Conservation (phyloP, 1,140 invertebrate genomes). For the Apocrypta bakeri region DNA sequence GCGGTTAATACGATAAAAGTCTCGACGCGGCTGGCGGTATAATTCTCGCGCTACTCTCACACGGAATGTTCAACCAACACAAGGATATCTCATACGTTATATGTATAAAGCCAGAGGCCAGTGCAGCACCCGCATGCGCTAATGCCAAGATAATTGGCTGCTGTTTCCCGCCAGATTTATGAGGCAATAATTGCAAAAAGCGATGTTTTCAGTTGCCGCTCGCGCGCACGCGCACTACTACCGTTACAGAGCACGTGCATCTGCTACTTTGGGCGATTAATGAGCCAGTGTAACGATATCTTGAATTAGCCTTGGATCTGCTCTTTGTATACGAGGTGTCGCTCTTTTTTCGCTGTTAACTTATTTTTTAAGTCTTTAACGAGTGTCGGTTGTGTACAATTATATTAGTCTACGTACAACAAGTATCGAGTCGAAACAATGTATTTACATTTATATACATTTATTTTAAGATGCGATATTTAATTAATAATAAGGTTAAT, state of each 20-base stretch:
- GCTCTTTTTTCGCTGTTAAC: neutral
- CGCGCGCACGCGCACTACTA: neutral
- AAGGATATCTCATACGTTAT: too few relatives aligned
- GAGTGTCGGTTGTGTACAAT: neutral
- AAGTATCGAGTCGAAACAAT: too few relatives aligned
- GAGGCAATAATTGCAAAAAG: conserved; percentile 63
- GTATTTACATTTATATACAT: too few relatives aligned
- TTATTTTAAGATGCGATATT: too few relatives aligned
- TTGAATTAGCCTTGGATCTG: neutral
- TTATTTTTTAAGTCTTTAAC: neutral
- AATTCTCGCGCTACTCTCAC: conserved; percentile 21
- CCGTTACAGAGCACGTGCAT: neutral
- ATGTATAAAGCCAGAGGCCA: neutral
- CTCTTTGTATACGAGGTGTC: neutral
- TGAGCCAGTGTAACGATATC: neutral
- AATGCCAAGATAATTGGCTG: conserved; percentile 61
- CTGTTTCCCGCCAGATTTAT: conserved; percentile 60
- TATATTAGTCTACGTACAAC: neutral
- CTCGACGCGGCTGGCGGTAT: neutral
- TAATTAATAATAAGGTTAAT: too few relatives aligned
- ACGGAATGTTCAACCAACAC: too few relatives aligned
- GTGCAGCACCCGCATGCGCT: conserved; percentile 43
- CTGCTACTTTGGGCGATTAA: neutral
- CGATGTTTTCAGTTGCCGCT: conserved; percentile 54
- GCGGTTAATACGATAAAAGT: neutral